Base-by-base conservation (phyloP, 2,888 invertebrate genomes). In the Leptinotarsa haldemani region DNA sequence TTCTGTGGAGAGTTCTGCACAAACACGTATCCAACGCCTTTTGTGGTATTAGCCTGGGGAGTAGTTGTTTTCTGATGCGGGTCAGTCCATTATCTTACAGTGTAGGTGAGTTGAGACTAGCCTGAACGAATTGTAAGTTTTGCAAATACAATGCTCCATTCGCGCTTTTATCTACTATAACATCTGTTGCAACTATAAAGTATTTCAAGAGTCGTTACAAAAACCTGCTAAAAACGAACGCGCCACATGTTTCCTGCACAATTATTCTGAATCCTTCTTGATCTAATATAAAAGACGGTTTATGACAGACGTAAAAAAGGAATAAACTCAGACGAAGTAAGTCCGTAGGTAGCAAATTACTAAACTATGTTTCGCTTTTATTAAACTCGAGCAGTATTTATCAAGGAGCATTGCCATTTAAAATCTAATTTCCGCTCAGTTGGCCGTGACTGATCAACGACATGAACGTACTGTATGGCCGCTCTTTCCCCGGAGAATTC, bases 371-470 rank as follows among this genome's bases (percentile, higher is more conserved):
- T 22, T 56, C 16, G 56, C 56, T 20, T 56, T 56, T 22, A 56
- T 56, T 56, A 56, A 56, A 15, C 56, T 15, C 56, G 3, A 20
- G 56, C 22, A 22, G 56, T 56, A 56, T 56, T 56, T 56, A 56
- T 56, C 22, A 20, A 22, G 12, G 25, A 13, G 56, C 22, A 56
- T 56, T 12, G 56, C 56, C 20, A 56, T 56, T 56, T 22, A 22
- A 56, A 56, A 56, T 56, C 56, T 56, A 56, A 56, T 56, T 56
- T 56, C 56, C 56, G 18, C 22, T 22, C 20, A 20, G 22, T 56
- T 56, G 50, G 13, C 56, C 56, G 56, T 56, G 20, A 56, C 56
- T 56, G 56, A 56, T 56, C 56, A 22, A 56, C 56, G 56, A 22
- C 22, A 56, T 22, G 22, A 25, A 18, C 20, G 25, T 15, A 56